A percentile compares a stretch with the other conserved stretches of the same genome.
Evolutionary conservation across 2,113 vertebrate genomes (phyloP).

Genomic region (Murina feae): DNA sequence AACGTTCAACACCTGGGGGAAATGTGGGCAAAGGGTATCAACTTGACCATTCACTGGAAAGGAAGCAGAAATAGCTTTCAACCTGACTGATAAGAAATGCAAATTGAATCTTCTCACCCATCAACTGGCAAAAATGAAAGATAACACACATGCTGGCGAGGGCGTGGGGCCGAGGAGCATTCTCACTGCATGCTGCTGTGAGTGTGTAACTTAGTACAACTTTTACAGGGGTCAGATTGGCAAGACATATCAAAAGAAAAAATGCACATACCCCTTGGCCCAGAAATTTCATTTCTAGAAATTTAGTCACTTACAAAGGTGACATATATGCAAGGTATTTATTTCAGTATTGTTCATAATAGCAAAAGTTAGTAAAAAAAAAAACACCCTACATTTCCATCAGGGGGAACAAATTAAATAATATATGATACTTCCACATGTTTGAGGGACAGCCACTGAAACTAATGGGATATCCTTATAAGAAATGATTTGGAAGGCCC

Average conservation of each 20-base stretch:
- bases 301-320: neutral
- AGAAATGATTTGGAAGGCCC: neutral
- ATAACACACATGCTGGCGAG: fast-evolving
- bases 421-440: neutral
- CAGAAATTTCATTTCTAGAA: neutral
- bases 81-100: neutral
- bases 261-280: neutral
- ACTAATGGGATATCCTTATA: neutral
- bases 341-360: neutral
- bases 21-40: neutral
- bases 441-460: neutral
- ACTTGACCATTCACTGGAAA: neutral
- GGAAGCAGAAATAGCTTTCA: neutral
- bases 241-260: neutral
- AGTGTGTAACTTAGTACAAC: neutral
- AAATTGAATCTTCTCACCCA: neutral
- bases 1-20: neutral
- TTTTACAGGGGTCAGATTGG: neutral
- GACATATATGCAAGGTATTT: too few species aligned
- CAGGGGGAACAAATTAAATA: neutral
- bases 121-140: neutral
- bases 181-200: neutral
- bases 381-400: neutral
- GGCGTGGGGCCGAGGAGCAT: neutral
- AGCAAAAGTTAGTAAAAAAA: neutral